Conservation (phyloP, 2,113 vertebrate genomes). For the Steatornis caripensis region DNA sequence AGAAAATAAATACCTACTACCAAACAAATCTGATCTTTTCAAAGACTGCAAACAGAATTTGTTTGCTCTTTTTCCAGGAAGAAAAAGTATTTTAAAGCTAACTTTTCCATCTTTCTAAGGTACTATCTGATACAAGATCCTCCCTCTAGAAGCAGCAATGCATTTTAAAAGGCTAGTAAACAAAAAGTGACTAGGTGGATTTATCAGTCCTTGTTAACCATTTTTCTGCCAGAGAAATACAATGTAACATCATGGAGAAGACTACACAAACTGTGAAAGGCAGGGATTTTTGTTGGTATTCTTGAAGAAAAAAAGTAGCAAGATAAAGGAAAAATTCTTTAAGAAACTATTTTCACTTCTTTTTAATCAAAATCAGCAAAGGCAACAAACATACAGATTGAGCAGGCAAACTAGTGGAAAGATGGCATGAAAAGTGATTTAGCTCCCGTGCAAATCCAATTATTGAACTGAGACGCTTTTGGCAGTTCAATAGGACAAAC, state of each 20-base stretch:
- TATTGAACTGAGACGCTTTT: background rate
- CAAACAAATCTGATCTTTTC: background rate
- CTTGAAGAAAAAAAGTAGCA: background rate
- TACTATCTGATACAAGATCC: background rate
- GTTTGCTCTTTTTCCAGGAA: background rate
- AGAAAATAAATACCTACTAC: background rate
- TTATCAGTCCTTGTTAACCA: background rate
- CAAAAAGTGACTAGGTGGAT: background rate
- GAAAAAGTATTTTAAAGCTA: background rate
- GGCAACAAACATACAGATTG: background rate
- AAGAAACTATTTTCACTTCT: background rate
- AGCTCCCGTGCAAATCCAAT: background rate
- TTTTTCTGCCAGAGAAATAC: background rate
- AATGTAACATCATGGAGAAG: background rate
- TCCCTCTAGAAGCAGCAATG: background rate
- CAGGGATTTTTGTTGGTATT: background rate
- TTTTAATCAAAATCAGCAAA: background rate
- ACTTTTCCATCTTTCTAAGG: background rate
- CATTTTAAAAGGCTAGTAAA: background rate
- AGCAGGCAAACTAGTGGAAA: background rate
- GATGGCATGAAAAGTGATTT: background rate
- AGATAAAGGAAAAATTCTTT: background rate
- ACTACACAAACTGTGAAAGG: background rate
- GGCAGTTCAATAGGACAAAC: background rate
- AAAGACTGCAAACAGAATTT: background rate